Evolutionary conservation across 2,113 vertebrate species (phyloP).

Genomic region (Cochlearius cochlearius): DNA sequence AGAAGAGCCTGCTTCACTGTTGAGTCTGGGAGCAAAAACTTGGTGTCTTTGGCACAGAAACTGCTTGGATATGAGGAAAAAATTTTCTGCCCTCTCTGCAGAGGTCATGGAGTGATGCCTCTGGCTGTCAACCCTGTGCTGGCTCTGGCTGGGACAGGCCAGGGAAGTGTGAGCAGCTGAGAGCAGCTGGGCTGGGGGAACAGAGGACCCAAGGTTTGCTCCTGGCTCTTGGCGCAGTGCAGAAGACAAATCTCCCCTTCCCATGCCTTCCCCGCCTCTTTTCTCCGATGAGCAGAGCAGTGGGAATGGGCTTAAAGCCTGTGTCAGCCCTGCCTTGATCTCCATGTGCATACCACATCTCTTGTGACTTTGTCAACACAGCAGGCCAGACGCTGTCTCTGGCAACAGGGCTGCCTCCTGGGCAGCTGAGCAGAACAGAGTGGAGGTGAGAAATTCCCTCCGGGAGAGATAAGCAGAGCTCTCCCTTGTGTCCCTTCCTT

Average conservation of each 20-base stretch:
- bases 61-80: not conserved
- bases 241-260: not conserved
- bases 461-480: not conserved
- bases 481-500: not conserved
- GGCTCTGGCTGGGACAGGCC: not conserved
- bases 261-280: not conserved
- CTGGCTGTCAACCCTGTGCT: not conserved
- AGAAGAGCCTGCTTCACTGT: not conserved
- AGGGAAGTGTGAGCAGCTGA: not conserved
- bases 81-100: not conserved
- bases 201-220: not conserved
- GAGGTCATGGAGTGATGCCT: not conserved
- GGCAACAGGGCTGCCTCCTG: not conserved
- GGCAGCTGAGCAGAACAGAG: not conserved
- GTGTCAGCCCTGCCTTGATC: conserved; percentile 47
- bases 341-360: conserved; percentile 4
- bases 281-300: not conserved
- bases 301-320: conserved; percentile 15
- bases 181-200: not conserved
- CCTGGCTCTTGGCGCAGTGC: not conserved
- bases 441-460: conserved; percentile 43
- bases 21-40: not conserved
- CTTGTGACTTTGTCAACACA: conserved; percentile 36
- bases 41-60: not conserved
- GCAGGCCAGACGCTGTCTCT: not conserved